These are phyloP conservation scores for Sycophila texana DNA, from an alignment of 2,888 invertebrate genomes.

Conservation along the genomic window DNA sequence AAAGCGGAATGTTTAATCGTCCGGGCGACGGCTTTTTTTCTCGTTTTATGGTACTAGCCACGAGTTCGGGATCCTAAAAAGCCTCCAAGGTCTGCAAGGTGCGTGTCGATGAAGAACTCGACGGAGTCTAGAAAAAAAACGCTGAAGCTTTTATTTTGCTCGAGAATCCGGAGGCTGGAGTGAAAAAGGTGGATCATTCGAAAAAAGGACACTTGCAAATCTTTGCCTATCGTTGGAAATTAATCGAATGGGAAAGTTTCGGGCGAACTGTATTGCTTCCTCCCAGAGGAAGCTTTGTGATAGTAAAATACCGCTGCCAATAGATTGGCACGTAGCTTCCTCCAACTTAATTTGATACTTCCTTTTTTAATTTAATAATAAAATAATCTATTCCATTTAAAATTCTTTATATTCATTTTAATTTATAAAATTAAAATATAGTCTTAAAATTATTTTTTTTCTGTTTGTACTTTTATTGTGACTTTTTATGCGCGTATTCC, in stretches of 20 bases:
- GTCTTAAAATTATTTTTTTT: too few relatives aligned
- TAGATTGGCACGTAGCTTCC: too few relatives aligned
- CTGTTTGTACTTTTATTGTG: too few relatives aligned
- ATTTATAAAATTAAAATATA: too few relatives aligned
- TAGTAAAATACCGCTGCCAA: too few relatives aligned
- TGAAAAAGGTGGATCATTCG: neutral
- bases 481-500: too few relatives aligned
- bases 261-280: too few relatives aligned
- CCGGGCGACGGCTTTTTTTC: conserved; percentile 32
- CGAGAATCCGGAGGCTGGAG: neutral
- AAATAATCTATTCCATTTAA: too few relatives aligned
- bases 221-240: neutral
- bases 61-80: neutral
- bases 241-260: neutral
- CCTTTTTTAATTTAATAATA: too few relatives aligned
- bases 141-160: neutral
- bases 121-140: neutral
- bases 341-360: too few relatives aligned
- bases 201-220: neutral
- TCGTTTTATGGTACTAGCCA: conserved; percentile 28
- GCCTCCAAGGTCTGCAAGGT: neutral
- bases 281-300: too few relatives aligned
- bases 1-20: conserved; percentile 43
- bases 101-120: neutral
- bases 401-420: too few relatives aligned